Evolutionary conservation across 2,888 invertebrate genomes (phyloP).

Genomic region (Ormyrus labotus): DNA sequence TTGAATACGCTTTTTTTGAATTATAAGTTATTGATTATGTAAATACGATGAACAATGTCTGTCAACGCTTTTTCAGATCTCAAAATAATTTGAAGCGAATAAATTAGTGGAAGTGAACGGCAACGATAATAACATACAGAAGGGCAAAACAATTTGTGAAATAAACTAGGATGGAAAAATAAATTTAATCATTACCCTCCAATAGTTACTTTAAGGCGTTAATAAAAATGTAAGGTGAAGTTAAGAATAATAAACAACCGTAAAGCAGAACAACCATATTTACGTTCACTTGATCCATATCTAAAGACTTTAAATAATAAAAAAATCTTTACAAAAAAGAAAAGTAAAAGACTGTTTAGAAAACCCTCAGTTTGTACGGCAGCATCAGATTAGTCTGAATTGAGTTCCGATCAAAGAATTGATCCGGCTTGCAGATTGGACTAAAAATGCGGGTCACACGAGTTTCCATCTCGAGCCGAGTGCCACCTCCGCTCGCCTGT

Average conservation of each 20-base stretch:
- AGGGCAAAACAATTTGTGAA: slow-evolving; percentile 43
- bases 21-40: no score
- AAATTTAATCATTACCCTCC: slow-evolving; percentile 25
- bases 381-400: slow-evolving; percentile 91
- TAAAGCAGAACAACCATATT: not conserved
- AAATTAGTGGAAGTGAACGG: slow-evolving; percentile 7
- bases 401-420: slow-evolving; percentile 81
- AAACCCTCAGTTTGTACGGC: slow-evolving; percentile 76
- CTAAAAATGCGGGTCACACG: slow-evolving; percentile 85
- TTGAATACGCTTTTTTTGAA: no score
- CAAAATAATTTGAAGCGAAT: not conserved
- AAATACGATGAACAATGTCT: no score
- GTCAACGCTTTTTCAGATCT: no score
- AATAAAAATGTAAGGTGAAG: not conserved
- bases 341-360: not conserved
- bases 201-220: not conserved
- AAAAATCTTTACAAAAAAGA: not conserved
- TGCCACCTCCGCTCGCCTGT: slow-evolving; percentile 74
- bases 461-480: slow-evolving; percentile 82
- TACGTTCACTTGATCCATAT: slow-evolving; percentile 1
- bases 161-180: slow-evolving; percentile 43
- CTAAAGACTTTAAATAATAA: slow-evolving; percentile 18
- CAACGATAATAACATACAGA: slow-evolving; percentile 1
- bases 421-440: slow-evolving; percentile 84
- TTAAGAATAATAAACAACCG: not conserved